These are phyloP conservation scores for Taphrorychus bicolor DNA, from an alignment of 2,888 invertebrate species.

Conservation along the genomic window DNA sequence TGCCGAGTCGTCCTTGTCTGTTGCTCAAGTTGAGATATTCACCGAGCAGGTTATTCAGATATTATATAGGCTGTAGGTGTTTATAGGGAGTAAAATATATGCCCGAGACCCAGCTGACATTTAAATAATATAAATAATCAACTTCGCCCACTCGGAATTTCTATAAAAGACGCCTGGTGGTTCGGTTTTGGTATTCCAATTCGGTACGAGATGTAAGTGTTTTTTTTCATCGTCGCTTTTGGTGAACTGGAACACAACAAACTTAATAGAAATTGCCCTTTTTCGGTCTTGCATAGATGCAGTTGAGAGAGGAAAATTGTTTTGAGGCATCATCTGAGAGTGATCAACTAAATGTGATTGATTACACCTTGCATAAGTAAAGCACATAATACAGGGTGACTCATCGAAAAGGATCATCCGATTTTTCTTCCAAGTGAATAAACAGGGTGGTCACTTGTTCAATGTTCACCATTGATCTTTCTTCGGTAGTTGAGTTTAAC, in stretches of 20 bases:
- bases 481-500: too few species aligned
- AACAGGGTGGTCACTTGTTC: too few species aligned
- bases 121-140: conserved; percentile 57
- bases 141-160: conserved; percentile 51
- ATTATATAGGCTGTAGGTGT: conserved; percentile 49
- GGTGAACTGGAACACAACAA: neutral
- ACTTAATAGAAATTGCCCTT: neutral
- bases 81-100: conserved; percentile 56
- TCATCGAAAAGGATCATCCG: too few species aligned
- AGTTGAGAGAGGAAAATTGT: too few species aligned
- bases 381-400: too few species aligned
- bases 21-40: conserved; percentile 29
- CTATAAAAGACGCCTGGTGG: conserved; percentile 44
- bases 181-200: conserved; percentile 15
- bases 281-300: too few species aligned
- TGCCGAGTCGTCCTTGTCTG: conserved; percentile 29
- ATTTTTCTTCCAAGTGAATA: too few species aligned
- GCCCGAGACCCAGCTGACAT: conserved; percentile 57
- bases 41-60: conserved; percentile 48
- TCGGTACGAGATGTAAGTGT: conserved; percentile 1
- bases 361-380: too few species aligned
- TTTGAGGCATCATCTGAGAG: too few species aligned
- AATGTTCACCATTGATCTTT: too few species aligned
- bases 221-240: neutral
- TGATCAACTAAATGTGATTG: too few species aligned